Evolutionary conservation across 1,140 invertebrate genomes (phyloP).

Genomic region (Calycopis cecrops): DNA sequence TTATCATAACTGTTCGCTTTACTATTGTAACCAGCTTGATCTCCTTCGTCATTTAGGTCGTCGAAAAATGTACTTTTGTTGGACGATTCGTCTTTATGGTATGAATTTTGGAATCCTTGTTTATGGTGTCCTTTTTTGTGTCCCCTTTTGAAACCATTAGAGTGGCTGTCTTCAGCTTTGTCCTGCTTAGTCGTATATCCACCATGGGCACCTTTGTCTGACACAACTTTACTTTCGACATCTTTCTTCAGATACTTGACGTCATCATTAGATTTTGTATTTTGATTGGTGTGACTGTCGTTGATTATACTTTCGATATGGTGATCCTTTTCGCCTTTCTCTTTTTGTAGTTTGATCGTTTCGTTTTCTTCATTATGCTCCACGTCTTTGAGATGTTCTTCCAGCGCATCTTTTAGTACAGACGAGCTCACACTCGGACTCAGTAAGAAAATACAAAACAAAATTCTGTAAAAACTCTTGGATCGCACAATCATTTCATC

Average conservation of each 20-base stretch:
- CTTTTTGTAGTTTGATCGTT: conserved; percentile 56
- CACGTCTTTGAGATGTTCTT: conserved; percentile 64
- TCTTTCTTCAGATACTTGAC: conserved; percentile 66
- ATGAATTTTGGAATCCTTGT: conserved; percentile 79
- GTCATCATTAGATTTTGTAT: conserved; percentile 64
- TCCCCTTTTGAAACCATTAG: conserved; percentile 68
- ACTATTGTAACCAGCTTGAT: conserved; percentile 72
- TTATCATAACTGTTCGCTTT: conserved; percentile 68
- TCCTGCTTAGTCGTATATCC: conserved; percentile 61
- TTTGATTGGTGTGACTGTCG: conserved; percentile 64
- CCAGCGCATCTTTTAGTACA: conserved; percentile 55
- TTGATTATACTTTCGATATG: conserved; percentile 57
- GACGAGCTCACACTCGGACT: conserved; percentile 41
- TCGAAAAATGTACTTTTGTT: conserved; percentile 80
- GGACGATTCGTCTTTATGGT: conserved; percentile 80
- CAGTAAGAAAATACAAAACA: conserved; percentile 41
- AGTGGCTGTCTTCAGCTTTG: conserved; percentile 59
- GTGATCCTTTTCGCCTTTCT: conserved; percentile 64
- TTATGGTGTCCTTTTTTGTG: conserved; percentile 80
- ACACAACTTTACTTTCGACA: conserved; percentile 53
- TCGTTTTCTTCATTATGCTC: conserved; percentile 57
- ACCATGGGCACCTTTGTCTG: conserved; percentile 59
- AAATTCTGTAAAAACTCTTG: conserved; percentile 35
- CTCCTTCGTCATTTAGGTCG: conserved; percentile 77
- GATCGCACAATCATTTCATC: conserved; percentile 53